Conservation (phyloP, 2,888 invertebrate genomes). For the Drosophila flavopinicola region DNA sequence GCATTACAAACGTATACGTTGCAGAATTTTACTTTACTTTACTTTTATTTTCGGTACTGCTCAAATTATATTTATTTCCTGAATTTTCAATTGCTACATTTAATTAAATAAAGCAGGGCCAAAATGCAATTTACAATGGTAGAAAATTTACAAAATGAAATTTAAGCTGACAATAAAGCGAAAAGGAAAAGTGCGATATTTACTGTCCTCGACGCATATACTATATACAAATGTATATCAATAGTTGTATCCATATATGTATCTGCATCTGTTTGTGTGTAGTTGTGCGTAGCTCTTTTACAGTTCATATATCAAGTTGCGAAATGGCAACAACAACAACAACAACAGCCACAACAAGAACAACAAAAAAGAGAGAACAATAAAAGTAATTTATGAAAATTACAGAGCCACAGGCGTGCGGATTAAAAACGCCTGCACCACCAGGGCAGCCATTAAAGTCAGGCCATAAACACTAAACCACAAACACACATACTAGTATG, state of each 20-base stretch:
- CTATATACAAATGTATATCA: neutral
- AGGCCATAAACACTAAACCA: constrained; percentile 71
- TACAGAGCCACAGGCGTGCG: constrained; percentile 78
- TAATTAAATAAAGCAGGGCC: constrained; percentile 41
- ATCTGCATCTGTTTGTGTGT: constrained; percentile 15
- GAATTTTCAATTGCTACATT: constrained; percentile 31
- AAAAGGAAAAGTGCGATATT: constrained; percentile 5
- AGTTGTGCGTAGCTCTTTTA: constrained; percentile 44
- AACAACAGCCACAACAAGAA: no score
- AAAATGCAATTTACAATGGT: constrained; percentile 30
- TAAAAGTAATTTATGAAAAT: constrained; percentile 83
- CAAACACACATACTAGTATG: constrained; percentile 27
- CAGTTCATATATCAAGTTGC: constrained; percentile 76
- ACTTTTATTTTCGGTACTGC: neutral
- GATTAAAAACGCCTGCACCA: constrained; percentile 69
- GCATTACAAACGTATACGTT: neutral
- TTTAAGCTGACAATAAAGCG: constrained; percentile 23
- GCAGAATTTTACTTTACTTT: constrained; percentile 5
- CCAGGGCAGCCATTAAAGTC: constrained; percentile 51
- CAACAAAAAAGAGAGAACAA: constrained; percentile 53
- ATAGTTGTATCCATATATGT: constrained; percentile 14
- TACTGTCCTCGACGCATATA: neutral
- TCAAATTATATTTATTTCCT: constrained; percentile 16
- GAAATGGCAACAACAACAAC: constrained; percentile 10
- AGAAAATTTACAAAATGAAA: constrained; percentile 18